A percentile compares a stretch with the other conserved stretches of the same genome.
phyloP scores from a whole-genome alignment of 2,797 vertebrate genomes.

The Hephaestus fuliginosus region DNA sequence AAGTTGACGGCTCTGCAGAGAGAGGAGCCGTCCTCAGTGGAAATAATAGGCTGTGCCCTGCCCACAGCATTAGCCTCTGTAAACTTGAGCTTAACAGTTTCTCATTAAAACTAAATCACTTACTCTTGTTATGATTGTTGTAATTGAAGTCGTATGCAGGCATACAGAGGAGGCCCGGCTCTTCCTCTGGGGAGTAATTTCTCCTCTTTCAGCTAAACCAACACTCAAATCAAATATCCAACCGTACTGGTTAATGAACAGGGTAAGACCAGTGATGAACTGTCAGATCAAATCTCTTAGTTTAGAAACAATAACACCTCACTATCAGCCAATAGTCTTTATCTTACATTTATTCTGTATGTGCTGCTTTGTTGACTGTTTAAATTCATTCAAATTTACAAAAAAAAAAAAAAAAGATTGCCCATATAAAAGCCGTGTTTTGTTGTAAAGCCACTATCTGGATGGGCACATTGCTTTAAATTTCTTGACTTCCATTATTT shows the following conservation, averaged over 20 bases:
- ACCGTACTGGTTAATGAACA: neutral
- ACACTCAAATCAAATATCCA: neutral
- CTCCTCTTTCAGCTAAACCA: neutral
- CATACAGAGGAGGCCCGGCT: conserved; percentile 7
- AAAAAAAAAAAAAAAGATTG: neutral
- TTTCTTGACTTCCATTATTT: neutral
- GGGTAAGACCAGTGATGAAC: neutral
- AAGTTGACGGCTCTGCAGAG: conserved; percentile 35
- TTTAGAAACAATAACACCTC: neutral
- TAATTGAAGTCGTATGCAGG: conserved; percentile 43
- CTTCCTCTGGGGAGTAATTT: conserved; percentile 17
- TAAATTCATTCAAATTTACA: neutral
- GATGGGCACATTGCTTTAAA: neutral
- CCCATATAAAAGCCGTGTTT: neutral
- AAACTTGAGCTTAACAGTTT: conserved; percentile 44
- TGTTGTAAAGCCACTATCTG: neutral
- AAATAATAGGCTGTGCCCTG: conserved; percentile 30
- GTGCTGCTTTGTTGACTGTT: neutral
- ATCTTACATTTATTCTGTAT: neutral
- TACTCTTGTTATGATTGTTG: conserved; percentile 49
- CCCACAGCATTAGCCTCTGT: conserved; percentile 39
- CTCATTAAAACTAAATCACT: conserved; percentile 61
- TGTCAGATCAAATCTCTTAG: neutral
- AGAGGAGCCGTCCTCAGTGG: conserved; percentile 27
- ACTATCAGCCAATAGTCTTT: neutral